Base-by-base conservation (phyloP, 2,113 vertebrate genomes). In the Cygnus atratus region DNA sequence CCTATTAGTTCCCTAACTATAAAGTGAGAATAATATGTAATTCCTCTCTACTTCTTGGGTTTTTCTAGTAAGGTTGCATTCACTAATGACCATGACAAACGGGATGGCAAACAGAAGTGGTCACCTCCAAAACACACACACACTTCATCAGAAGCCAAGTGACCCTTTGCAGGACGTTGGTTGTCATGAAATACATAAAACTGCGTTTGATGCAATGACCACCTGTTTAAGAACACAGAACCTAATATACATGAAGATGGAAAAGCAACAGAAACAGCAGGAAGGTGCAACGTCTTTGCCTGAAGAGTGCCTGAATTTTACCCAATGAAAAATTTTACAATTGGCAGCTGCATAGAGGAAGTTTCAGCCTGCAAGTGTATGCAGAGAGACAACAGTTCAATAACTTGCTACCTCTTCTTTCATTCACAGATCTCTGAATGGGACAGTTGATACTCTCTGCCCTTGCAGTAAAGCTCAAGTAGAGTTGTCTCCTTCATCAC, bases 51-150 rank as follows among this genome's bases (percentile, higher is more conserved):
- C 8, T 14, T 68, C 52, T 26, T 52, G 20, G 4, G 7, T 62
- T 87, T 24, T 68, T 75, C 24, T 18, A 54, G 54, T 85, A 84
- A 89, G 18, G 55, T 70, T n/a, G 52, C 0, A 7, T 72, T 44
- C 31, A 73, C 11, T 55, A 74, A 55, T 0, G 1, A 55, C 4
- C 44, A 72, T 1, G 5, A 79, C 0, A 3, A 59, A 79, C 6
- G 65, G 65, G 26, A 65, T 4, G 1, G 29, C 2, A 80, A n/a
- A 46, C 11, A 86, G 80, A 70, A 1, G 3, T 10, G 6, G 63
- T 74, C 44, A 74, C 24, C n/a, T 94, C 41, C 37, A 81, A 87
- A 84, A 68, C 24, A 80, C 26, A 37, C 17, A 66, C 22, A 55
- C 1, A 77, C 14, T 9, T 87, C 62, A 52, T 16, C 6, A 66